Evolutionary conservation across 1,140 invertebrate species (phyloP).

Genomic region (Eueides isabella): DNA sequence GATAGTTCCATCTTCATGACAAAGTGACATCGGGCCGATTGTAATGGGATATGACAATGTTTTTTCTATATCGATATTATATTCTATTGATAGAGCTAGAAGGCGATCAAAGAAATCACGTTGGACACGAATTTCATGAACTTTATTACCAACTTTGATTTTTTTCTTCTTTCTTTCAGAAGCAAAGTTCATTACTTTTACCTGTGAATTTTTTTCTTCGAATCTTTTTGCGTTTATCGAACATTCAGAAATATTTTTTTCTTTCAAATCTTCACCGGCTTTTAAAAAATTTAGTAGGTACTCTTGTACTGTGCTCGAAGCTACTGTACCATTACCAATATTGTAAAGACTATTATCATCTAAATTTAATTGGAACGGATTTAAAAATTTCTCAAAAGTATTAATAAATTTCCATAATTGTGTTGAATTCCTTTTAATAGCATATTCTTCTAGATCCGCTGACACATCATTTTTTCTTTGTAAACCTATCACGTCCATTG

Average conservation of each 20-base stretch:
- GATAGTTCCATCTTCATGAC: slow-evolving; percentile 32
- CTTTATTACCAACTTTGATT: slow-evolving; percentile 23
- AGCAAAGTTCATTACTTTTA: slow-evolving; percentile 24
- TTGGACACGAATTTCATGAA: slow-evolving; percentile 29
- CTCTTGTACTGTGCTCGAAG: slow-evolving; percentile 14
- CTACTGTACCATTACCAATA: slow-evolving; percentile 22
- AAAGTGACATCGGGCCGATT: slow-evolving; percentile 26
- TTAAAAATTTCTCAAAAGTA: slow-evolving; percentile 16
- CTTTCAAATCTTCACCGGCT: slow-evolving; percentile 1
- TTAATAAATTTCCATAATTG: not conserved
- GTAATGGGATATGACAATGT: slow-evolving; percentile 28
- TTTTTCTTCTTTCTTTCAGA: not conserved
- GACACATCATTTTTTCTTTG: slow-evolving; percentile 19
- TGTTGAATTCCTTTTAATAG: too few species aligned
- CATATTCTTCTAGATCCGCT: not conserved
- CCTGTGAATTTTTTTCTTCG: slow-evolving; percentile 16
- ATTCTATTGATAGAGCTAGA: slow-evolving; percentile 22
- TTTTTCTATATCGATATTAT: slow-evolving; percentile 33
- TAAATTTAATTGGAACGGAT: slow-evolving; percentile 8
- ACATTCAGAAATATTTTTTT: slow-evolving; percentile 18
- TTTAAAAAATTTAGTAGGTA: slow-evolving; percentile 22
- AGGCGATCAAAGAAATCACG: slow-evolving; percentile 31
- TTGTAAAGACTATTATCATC: slow-evolving; percentile 12
- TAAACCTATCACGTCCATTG: slow-evolving; percentile 9
- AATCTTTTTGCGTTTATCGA: not conserved